Evolutionary conservation across 2,888 invertebrate species (phyloP).

Genomic region (Hofmannophila pseudospretella): DNA sequence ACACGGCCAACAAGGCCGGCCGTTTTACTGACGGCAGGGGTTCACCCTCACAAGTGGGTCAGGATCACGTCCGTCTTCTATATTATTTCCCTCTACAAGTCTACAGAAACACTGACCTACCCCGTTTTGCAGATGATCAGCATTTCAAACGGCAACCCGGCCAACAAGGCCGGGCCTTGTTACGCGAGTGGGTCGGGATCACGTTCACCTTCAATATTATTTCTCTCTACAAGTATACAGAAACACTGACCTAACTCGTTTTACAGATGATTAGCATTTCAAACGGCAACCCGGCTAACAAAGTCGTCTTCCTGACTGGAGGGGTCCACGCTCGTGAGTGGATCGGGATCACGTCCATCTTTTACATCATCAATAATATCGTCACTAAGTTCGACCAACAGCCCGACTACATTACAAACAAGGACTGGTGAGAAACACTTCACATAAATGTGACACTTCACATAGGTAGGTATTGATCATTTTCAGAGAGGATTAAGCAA

Average conservation of each 20-base stretch:
- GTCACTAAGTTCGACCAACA: constrained; percentile 81
- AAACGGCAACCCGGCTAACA: constrained; percentile 78
- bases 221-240: too few relatives aligned
- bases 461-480: neutral
- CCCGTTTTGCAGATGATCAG: constrained; percentile 50
- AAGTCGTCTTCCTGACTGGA: constrained; percentile 81
- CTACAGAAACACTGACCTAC: too few relatives aligned
- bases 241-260: too few relatives aligned
- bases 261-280: constrained; percentile 73
- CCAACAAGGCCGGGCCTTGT: constrained; percentile 81
- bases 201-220: constrained; percentile 84
- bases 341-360: constrained; percentile 85
- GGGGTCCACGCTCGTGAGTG: constrained; percentile 93
- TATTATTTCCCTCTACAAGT: too few relatives aligned
- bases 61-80: too few relatives aligned
- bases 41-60: too few relatives aligned
- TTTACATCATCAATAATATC: constrained; percentile 82
- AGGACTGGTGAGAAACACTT: constrained; percentile 81
- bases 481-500: neutral
- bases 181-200: constrained; percentile 90
- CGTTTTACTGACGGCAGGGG: too few relatives aligned
- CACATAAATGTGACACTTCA: too few relatives aligned
- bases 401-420: constrained; percentile 81
- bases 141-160: constrained; percentile 80
- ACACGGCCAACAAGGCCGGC: too few relatives aligned